Evolutionary conservation across 2,888 invertebrate species (phyloP).

Genomic region (Cephus pygmeus): DNA sequence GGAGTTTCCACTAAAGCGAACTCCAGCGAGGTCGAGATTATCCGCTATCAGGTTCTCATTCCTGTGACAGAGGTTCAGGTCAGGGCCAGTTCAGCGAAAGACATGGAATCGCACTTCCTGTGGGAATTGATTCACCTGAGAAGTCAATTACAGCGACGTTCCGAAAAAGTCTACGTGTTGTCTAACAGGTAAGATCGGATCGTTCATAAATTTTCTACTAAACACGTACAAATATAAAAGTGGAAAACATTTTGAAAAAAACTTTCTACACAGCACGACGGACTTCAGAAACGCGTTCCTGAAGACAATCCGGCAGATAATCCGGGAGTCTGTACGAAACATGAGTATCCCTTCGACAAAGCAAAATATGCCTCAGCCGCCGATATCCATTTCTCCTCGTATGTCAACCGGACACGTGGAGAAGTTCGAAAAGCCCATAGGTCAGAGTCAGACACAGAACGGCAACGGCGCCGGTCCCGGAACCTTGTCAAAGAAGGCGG

Average conservation of each 20-base stretch:
- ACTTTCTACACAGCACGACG: conserved; percentile 76
- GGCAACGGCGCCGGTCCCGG: conserved; percentile 54
- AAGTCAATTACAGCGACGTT: conserved; percentile 92
- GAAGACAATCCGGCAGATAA: conserved; percentile 96
- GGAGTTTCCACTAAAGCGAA: conserved; percentile 86
- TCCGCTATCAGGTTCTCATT: conserved; percentile 94
- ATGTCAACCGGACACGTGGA: conserved; percentile 61
- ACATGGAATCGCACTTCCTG: conserved; percentile 95
- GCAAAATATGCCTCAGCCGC: conserved; percentile 56
- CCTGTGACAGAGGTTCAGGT: conserved; percentile 98
- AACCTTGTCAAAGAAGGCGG: conserved; percentile 83
- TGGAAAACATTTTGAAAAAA: neutral
- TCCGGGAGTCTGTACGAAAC: conserved; percentile 95
- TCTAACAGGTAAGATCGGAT: conserved; percentile 82
- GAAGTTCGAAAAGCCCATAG: conserved; percentile 53
- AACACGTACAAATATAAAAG: neutral
- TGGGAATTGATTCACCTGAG: conserved; percentile 97
- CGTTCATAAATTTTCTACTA: neutral
- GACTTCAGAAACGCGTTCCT: conserved; percentile 97
- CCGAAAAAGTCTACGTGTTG: conserved; percentile 95
- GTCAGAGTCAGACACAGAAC: conserved; percentile 47
- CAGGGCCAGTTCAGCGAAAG: conserved; percentile 91
- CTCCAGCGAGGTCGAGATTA: conserved; percentile 93
- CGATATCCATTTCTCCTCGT: conserved; percentile 58
- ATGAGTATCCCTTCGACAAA: conserved; percentile 92